These are phyloP conservation scores for Cyphomyrus discorhynchus DNA, from an alignment of 2,113 vertebrate species.

Conservation along the genomic window DNA sequence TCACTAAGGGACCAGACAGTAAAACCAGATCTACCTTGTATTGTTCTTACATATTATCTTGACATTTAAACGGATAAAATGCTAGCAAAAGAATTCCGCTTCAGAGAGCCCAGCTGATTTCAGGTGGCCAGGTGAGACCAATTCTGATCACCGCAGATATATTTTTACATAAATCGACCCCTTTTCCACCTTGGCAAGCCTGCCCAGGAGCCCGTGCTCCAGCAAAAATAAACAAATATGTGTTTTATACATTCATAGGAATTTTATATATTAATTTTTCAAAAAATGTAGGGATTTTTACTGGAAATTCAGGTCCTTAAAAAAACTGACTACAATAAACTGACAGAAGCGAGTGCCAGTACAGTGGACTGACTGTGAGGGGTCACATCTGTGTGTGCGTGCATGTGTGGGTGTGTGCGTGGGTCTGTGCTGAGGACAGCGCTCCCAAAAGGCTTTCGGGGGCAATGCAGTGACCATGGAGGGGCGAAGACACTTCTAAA, in stretches of 20 bases:
- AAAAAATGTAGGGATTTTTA: neutral
- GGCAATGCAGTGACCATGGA: neutral
- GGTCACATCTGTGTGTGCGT: neutral
- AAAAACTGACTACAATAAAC: neutral
- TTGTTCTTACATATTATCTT: slow-evolving; percentile 1
- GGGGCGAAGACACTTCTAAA: neutral
- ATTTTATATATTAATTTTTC: neutral
- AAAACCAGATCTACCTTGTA: neutral
- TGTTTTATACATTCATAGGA: no score
- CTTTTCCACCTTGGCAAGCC: neutral
- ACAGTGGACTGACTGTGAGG: neutral
- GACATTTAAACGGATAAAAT: neutral
- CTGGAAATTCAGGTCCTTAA: neutral
- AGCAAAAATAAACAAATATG: neutral
- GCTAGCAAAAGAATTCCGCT: neutral
- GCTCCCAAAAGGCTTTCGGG: neutral
- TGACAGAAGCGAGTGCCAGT: neutral
- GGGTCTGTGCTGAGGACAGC: neutral
- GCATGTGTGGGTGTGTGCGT: neutral
- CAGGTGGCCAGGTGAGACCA: neutral
- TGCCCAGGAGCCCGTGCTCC: neutral
- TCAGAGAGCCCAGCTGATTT: neutral
- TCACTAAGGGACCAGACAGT: neutral
- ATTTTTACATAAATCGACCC: neutral
- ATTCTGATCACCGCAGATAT: neutral